These are phyloP conservation scores for Autographa pulchrina DNA, from an alignment of 2,888 invertebrate genomes.

Conservation along the genomic window DNA sequence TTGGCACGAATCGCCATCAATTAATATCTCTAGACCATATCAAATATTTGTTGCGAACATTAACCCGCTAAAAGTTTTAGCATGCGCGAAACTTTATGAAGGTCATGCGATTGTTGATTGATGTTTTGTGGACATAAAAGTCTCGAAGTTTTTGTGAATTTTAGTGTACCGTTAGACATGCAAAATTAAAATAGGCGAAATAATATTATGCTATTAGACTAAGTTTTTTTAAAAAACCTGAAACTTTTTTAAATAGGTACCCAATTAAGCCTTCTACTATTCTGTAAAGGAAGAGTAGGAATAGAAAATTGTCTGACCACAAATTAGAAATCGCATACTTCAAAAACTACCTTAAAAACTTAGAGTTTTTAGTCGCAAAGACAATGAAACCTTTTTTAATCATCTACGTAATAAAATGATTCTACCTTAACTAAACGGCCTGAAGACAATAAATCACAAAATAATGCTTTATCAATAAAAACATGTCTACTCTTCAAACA, in stretches of 20 bases:
- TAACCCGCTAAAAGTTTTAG: not conserved
- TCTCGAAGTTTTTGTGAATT: not conserved
- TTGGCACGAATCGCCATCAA: not conserved
- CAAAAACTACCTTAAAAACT: not conserved
- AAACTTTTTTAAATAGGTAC: no score
- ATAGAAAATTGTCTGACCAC: no score
- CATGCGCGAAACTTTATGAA: not conserved
- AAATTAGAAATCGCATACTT: not conserved
- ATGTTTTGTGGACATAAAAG: no score
- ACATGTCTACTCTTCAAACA: slow-evolving; percentile 34
- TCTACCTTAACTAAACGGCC: not conserved
- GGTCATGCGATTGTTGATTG: no score
- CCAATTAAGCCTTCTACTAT: no score
- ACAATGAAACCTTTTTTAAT: not conserved
- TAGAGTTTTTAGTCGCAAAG: not conserved
- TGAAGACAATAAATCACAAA: slow-evolving; percentile 16
- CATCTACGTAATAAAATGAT: not conserved
- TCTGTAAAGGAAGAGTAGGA: no score
- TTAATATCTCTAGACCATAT: not conserved
- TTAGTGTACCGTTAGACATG: not conserved
- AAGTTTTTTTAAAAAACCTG: no score
- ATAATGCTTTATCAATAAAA: slow-evolving; percentile 35
- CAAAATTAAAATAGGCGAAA: no score
- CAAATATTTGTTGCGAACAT: not conserved
- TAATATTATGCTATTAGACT: no score